Percentiles rank a stretch among this genome's conserved stretches.
Evolutionary conservation across 1,140 invertebrate species (phyloP).

Genomic region (Geopemphigus sp.): DNA sequence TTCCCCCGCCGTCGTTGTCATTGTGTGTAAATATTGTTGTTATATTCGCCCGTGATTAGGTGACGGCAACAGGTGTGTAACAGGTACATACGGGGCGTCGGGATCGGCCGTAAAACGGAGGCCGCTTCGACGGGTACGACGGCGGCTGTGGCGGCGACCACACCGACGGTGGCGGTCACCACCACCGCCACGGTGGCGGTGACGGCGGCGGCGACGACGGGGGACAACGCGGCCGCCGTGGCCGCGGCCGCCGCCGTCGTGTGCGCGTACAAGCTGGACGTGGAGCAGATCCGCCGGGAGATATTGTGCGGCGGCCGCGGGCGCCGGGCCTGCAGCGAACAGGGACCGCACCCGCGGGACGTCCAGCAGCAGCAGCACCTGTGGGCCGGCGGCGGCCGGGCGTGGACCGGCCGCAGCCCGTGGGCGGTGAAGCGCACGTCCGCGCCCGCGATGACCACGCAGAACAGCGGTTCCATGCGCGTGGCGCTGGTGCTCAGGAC

Average conservation of each 20-base stretch:
- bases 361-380: constrained; percentile 52
- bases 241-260: constrained; percentile 58
- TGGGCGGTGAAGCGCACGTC: constrained; percentile 54
- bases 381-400: constrained; percentile 51
- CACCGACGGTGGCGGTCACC: too few species aligned
- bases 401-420: constrained; percentile 51
- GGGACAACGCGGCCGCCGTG: constrained; percentile 54
- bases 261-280: constrained; percentile 52
- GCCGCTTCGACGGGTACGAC: constrained; percentile 51
- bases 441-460: constrained; percentile 53
- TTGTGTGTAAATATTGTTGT: background rate
- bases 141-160: constrained; percentile 58
- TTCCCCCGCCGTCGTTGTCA: background rate
- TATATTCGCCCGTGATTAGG: background rate
- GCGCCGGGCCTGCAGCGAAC: constrained; percentile 52
- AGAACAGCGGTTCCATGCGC: constrained; percentile 51
- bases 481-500: constrained; percentile 53
- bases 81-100: background rate
- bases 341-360: constrained; percentile 50
- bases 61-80: background rate
- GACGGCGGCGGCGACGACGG: too few species aligned
- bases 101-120: background rate
- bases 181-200: too few species aligned
- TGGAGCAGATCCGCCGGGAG: constrained; percentile 53
- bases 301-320: constrained; percentile 52